A percentile compares a stretch with the other conserved stretches of the same genome.
Evolutionary conservation across 1,140 invertebrate species (phyloP).

Genomic region (Procambarus virginalis): DNA sequence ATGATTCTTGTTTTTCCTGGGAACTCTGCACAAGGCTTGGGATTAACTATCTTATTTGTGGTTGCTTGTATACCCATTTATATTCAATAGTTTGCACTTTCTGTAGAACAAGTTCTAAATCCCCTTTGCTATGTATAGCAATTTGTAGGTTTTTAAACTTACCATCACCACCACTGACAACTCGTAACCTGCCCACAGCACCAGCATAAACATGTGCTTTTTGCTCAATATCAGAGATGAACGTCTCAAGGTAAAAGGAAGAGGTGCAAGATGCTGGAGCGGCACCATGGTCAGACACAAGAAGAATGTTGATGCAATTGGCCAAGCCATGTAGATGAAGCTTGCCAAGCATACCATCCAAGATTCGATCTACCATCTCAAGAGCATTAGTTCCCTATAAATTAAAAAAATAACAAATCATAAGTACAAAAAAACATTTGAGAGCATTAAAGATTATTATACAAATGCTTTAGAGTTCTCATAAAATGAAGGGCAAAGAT

Average conservation of each 20-base stretch:
- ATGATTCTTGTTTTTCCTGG: too few species aligned
- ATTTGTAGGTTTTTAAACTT: not conserved
- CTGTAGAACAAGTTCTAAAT: too few species aligned
- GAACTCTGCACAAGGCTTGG: too few species aligned
- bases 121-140: not conserved
- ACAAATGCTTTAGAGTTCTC: too few species aligned
- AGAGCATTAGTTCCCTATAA: conserved; percentile 43
- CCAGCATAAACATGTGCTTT: conserved; percentile 54
- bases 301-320: conserved; percentile 58
- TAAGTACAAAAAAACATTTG: too few species aligned
- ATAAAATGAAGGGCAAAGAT: too few species aligned
- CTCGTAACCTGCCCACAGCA: conserved; percentile 53
- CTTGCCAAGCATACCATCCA: conserved; percentile 43
- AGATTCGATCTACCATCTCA: conserved; percentile 37
- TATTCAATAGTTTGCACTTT: too few species aligned
- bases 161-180: conserved; percentile 14
- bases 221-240: conserved; percentile 53
- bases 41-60: too few species aligned
- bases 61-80: too few species aligned
- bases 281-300: conserved; percentile 66
- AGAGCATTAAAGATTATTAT: too few species aligned
- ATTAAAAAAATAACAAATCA: not conserved
- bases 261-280: conserved; percentile 23
- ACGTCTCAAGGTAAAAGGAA: conserved; percentile 61
- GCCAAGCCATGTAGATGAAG: conserved; percentile 23